Base-by-base conservation (phyloP, 2,888 invertebrate species). In the Caenorhabditis sp. region DNA sequence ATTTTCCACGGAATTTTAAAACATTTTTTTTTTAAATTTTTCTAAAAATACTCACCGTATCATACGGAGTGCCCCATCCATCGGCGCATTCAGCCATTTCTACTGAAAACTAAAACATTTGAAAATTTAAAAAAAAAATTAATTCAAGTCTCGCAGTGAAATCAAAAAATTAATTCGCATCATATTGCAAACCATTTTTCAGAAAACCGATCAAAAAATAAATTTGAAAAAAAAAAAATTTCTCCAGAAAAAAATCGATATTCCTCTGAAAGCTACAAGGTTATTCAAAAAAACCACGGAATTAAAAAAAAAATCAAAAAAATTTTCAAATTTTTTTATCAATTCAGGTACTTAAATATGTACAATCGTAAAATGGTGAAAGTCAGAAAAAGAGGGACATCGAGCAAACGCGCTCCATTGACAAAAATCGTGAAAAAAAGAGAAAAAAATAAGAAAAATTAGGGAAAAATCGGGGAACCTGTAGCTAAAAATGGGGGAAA, bases 11-110 rank as follows among this genome's bases (percentile, higher is more conserved):
- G 35, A 35, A 8, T 35, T 35, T 35, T 35, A 40, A 40, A 40
- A 40, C 24, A 51, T 24, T 22, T 51, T 51, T 51, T 51, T 40
- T 40, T 40, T 24, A 5, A 24, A 5, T 51, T 51, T 51, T 51
- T 24, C 51, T 53, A 22, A 53, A 28, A 28, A 26, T 8, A 44
- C 69, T 20, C 37, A 69, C 74, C 55, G 72, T 50, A 32, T 62
- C 55, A 51, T 69, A 61, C 1, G 68, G 68, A 44, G 65, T 26
- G 9, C 71, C 74, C 80, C 80, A 80, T 22, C 74, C 74, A 47
- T 74, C 80, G 35, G 37, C 37, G 20, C 40, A 35, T 15, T 26
- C 4, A 32, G 53, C 32, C 68, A 72, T 60, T 40, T 40, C 20
- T 15, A 11, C 56, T 50, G 24, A 26, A 71, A 62, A 32, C 1